Evolutionary conservation across 2,113 vertebrate species (phyloP), one percentile per base, ranked within the genome.

Genomic region (Bagarius yarrelli): DNA sequence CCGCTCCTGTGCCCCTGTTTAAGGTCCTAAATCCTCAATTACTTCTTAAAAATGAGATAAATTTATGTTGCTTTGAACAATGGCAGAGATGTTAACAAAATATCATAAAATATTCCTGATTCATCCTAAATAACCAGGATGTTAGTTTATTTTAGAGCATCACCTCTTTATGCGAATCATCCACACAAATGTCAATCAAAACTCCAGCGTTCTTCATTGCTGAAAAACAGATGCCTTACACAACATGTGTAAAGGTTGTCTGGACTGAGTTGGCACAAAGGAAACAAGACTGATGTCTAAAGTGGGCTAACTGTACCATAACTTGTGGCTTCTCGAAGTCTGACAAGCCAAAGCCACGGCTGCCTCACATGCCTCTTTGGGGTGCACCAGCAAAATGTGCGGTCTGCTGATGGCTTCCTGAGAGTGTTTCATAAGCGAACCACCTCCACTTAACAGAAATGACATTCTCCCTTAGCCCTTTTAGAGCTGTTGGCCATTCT

Each of bases 361-460:
- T 83, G 72, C 78, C 82, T 70, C 34, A 30, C 53, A 16, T 69
- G 44, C 81, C 23, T 32, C 74, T 78, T 66, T 40, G 75, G 75
- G 80, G 75, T 67, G 47, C 61, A 59, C 44, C 6, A 81, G 69
- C 56, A 70, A 78, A 81, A 81, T 55, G 21, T 66, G 71, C 1
- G 63, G 76, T 80, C 47, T 36, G 76, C 60, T 76, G 44, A 76
- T 59, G n/a, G 32, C 64, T 80, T 83, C 77, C 30, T 53, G 14
- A 66, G 73, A 80, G 77, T 1, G 8, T 34, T 60, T 63, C 47
- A n/a, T 80, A 72, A 34, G 55, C 55, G 63, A 44, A 71, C 61
- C 32, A 64, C 81, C 63, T 82, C 81, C 64, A 79, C 23, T 60
- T 78, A 52, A 66, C 66, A 83, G 53, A 76, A 83, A 85, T 74